Percentiles rank a stretch among this genome's conserved stretches.
Evolutionary conservation across 2,888 invertebrate species (phyloP).

Genomic region (Heliconius ismenius): DNA sequence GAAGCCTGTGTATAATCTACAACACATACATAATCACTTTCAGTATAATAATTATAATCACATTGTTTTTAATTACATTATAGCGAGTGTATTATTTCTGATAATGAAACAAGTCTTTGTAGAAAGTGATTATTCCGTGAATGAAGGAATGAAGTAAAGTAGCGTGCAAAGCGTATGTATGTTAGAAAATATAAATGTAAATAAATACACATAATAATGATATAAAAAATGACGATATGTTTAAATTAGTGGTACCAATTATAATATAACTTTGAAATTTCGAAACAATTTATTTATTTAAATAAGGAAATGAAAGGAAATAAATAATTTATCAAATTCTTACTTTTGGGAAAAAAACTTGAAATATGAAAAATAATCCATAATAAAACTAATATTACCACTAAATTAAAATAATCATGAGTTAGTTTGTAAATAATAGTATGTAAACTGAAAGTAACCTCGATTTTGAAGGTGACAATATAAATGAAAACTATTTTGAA

Average conservation of each 20-base stretch:
- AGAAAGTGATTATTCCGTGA: constrained; percentile 67
- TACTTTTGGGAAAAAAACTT: not conserved
- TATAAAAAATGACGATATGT: constrained; percentile 4
- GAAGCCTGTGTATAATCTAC: constrained; percentile 11
- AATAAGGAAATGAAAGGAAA: too few relatives aligned
- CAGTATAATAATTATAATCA: constrained; percentile 47
- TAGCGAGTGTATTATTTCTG: constrained; percentile 54
- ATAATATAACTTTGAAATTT: not conserved
- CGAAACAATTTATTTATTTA: not conserved
- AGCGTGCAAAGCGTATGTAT: constrained; percentile 33
- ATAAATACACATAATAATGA: not conserved
- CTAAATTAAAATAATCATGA: constrained; percentile 22
- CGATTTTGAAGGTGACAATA: not conserved
- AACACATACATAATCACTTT: constrained; percentile 61
- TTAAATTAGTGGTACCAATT: constrained; percentile 22
- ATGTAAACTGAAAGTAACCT: not conserved
- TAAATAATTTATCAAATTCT: too few relatives aligned
- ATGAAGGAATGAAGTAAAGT: constrained; percentile 23
- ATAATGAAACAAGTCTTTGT: constrained; percentile 66
- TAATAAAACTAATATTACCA: not conserved
- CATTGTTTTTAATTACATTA: constrained; percentile 32
- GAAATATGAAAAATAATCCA: not conserved
- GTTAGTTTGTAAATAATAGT: constrained; percentile 19
- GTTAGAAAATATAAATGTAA: constrained; percentile 6
- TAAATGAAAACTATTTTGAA: constrained; percentile 23